Percentiles rank a stretch among this genome's conserved stretches.
Evolutionary conservation across 2,113 vertebrate genomes (phyloP).

Genomic region (Lepus europaeus): DNA sequence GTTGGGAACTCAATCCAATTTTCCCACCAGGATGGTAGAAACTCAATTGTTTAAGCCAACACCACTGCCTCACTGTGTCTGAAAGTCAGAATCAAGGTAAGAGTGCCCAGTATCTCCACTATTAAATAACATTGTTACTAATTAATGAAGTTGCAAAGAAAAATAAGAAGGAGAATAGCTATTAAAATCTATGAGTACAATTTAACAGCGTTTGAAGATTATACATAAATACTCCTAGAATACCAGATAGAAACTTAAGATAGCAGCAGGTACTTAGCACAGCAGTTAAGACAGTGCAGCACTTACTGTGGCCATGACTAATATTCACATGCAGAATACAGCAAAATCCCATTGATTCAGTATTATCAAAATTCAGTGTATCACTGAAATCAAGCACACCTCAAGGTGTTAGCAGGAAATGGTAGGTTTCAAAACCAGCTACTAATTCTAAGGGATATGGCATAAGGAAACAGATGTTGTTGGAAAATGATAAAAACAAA

Average conservation of each 20-base stretch:
- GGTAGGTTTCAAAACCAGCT: background rate
- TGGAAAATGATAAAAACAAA: background rate
- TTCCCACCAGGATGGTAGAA: no score
- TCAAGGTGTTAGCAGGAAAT: background rate
- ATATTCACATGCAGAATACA: background rate
- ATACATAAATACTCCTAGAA: background rate
- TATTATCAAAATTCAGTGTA: background rate
- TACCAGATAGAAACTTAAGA: background rate
- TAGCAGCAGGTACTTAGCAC: background rate
- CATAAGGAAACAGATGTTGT: background rate
- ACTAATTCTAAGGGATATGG: background rate
- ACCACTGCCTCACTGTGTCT: background rate
- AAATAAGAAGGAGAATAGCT: background rate
- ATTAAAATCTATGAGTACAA: background rate
- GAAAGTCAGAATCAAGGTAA: background rate
- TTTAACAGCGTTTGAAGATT: background rate
- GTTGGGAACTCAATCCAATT: no score
- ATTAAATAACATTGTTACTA: background rate
- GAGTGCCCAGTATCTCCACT: background rate
- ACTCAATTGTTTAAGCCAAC: no score
- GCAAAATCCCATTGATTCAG: background rate
- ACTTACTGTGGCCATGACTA: background rate
- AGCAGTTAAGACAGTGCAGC: background rate
- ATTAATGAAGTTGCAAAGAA: background rate
- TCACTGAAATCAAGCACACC: background rate